Evolutionary conservation across 2,888 invertebrate species (phyloP), one percentile per base, ranked within the genome.

Genomic region (Clanis bilineata): DNA sequence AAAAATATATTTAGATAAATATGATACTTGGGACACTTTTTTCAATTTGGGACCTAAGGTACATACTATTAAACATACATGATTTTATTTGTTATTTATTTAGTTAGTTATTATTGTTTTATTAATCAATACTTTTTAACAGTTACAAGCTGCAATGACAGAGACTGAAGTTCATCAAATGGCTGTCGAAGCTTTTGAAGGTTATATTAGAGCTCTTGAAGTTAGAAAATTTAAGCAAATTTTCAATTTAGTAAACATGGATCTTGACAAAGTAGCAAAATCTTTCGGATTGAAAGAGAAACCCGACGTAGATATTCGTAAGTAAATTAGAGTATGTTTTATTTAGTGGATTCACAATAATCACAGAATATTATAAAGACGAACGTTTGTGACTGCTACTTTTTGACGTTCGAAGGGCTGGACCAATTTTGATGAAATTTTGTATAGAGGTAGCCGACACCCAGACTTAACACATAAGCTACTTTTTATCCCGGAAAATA

Each of bases 251-350:
- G 94, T 96, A 68, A 96, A 96, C 0, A 92, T 99, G 79, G 98
- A 99, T 84, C 92, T 99, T 72, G 93, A 95, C 51, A 94, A 95
- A 72, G 97, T 98, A 7, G 96, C 96, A 1, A 95, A 94, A 76
- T 98, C 98, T 6, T 99, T 99, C 92, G 99, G 99, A 18, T 97
- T 99, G 77, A 94, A 94, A 63, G 96, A 96, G 62, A 98, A 98
- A 62, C 99, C 99, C 1, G 96, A 96, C 62, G 96, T 99, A 57
- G 98, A 99, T 90, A 93, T 99, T 69, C 95, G 96, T 96, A 94
- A 84, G 91, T 86, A 68, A 10, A 45, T 54, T 55, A 21, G 21
- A 56, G 4, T 28, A n/a, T 12, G n/a, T n/a, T n/a, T n/a, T n/a
- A n/a, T n/a, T n/a, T n/a, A n/a, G n/a, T n/a, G n/a, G n/a, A n/a